Conservation (phyloP, 2,113 vertebrate genomes). For the Atlantisia rogersi region DNA sequence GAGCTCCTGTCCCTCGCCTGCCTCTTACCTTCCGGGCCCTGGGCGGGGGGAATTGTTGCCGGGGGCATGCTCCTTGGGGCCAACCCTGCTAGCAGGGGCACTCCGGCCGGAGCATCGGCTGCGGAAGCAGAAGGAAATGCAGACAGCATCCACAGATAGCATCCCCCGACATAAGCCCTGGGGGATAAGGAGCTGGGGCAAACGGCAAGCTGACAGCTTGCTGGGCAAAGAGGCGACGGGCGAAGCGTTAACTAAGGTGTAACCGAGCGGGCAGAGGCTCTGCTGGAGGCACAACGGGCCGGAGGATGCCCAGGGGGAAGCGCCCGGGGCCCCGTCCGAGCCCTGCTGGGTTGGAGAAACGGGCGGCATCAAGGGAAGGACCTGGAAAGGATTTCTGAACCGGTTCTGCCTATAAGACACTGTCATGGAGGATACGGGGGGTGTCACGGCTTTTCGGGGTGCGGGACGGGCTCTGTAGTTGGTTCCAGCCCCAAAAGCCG, state of each 20-base stretch:
- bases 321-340: fast-evolving
- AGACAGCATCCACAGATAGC: fast-evolving
- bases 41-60: fast-evolving
- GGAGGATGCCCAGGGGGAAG: too few relatives aligned
- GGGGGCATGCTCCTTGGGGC: not conserved
- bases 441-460: not conserved
- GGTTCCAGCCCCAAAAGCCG: not conserved
- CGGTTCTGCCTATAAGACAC: not conserved
- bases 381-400: not conserved
- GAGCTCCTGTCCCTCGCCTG: not conserved
- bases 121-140: not conserved
- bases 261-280: not conserved
- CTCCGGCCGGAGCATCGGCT: not conserved
- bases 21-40: not conserved
- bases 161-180: fast-evolving
- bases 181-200: not conserved
- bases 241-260: not conserved
- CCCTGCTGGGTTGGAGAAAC: too few relatives aligned
- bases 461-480: not conserved
- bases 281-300: not conserved
- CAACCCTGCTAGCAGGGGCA: not conserved
- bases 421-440: not conserved
- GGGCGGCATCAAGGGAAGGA: fast-evolving
- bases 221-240: not conserved
- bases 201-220: not conserved